Evolutionary conservation across 2,113 vertebrate genomes (phyloP).

Genomic region (Crotophaga sulcirostris): DNA sequence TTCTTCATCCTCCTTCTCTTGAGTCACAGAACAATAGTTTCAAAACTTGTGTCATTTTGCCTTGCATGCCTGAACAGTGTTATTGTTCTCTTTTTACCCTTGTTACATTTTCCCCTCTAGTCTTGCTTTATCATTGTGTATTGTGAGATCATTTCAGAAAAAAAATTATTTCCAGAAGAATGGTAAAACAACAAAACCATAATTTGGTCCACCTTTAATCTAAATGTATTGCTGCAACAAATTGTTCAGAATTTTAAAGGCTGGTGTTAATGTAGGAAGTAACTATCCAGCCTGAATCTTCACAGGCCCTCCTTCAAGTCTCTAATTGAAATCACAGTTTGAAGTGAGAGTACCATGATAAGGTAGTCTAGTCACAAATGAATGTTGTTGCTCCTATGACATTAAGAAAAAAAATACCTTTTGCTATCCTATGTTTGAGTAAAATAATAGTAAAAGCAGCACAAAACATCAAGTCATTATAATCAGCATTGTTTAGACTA

Average conservation of each 20-base stretch:
- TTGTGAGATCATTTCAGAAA: background rate
- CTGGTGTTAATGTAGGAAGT: background rate
- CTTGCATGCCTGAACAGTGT: background rate
- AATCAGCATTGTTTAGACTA: background rate
- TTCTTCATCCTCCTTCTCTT: background rate
- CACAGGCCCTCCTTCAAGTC: background rate
- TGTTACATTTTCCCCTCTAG: background rate
- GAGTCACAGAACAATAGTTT: background rate
- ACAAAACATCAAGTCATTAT: background rate
- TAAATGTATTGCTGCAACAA: background rate
- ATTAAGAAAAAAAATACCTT: background rate
- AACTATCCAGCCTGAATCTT: background rate
- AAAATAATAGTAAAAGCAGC: background rate
- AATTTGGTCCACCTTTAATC: background rate
- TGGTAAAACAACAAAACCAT: background rate
- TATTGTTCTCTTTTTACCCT: background rate
- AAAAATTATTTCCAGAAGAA: background rate
- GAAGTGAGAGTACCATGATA: background rate
- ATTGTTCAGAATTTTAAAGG: background rate
- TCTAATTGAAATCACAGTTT: background rate
- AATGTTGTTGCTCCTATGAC: background rate
- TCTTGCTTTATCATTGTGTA: background rate
- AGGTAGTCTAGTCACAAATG: background rate
- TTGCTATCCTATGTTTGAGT: background rate
- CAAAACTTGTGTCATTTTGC: background rate